These are phyloP conservation scores for Stomatorhinus ivindoensis DNA, from an alignment of 2,113 vertebrate species.

Conservation along the genomic window DNA sequence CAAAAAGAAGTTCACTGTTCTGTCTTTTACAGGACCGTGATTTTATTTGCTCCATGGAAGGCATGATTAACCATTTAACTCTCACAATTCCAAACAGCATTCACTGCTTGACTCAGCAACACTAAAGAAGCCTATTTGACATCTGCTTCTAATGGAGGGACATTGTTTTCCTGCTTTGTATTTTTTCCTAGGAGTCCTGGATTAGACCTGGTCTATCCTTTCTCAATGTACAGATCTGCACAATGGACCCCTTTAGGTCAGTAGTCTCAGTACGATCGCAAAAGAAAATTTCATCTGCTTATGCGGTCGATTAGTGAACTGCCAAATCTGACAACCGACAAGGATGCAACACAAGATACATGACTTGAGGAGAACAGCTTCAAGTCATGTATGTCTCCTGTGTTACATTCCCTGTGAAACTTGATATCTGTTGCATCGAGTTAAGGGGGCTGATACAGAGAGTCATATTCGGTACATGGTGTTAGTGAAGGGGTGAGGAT, in stretches of 20 bases:
- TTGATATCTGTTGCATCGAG: background rate
- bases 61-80: background rate
- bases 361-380: background rate
- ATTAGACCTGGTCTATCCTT: background rate
- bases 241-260: background rate
- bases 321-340: background rate
- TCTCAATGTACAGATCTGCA: background rate
- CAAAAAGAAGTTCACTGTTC: background rate
- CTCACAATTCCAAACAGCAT: background rate
- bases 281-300: background rate
- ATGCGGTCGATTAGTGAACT: background rate
- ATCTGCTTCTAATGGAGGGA: conserved; percentile 11
- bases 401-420: background rate
- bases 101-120: background rate
- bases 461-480: background rate
- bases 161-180: background rate
- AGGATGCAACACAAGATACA: background rate
- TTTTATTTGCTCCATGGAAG: background rate
- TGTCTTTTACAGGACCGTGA: background rate
- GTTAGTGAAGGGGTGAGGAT: background rate
- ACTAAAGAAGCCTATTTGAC: background rate
- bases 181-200: background rate
- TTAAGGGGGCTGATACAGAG: background rate
- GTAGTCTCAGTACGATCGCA: background rate
- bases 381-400: background rate